Conservation (phyloP, 2,888 invertebrate species). For the Cheiracanthium punctorium region DNA sequence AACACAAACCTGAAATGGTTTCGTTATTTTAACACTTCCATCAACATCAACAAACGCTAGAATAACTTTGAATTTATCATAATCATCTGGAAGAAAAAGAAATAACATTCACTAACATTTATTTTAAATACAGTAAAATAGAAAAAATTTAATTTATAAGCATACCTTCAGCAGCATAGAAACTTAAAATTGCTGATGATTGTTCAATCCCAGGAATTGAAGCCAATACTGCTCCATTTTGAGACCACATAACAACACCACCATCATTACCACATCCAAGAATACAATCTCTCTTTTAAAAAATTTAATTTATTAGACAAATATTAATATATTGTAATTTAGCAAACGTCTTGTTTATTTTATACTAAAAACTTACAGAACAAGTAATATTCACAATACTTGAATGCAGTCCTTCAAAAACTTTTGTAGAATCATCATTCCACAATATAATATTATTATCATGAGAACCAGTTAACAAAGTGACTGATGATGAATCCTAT, state of each 20-base stretch:
- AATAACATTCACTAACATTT: too few species aligned
- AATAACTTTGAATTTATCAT: slow-evolving; percentile 28
- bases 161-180: slow-evolving; percentile 37
- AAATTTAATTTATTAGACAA: background rate
- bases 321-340: background rate
- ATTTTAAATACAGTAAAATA: background rate
- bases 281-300: slow-evolving; percentile 12
- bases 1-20: slow-evolving; percentile 36
- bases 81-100: background rate
- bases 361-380: slow-evolving; percentile 29
- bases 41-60: slow-evolving; percentile 52
- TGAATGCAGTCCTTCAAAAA: slow-evolving; percentile 36
- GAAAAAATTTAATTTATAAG: background rate
- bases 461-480: slow-evolving; percentile 40
- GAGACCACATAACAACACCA: slow-evolving; percentile 48
- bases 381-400: slow-evolving; percentile 22
- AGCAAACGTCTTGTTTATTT: background rate
- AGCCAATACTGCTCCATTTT: slow-evolving; percentile 34
- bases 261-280: slow-evolving; percentile 57
- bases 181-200: slow-evolving; percentile 51
- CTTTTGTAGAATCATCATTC: background rate
- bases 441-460: slow-evolving; percentile 47
- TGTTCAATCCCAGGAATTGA: slow-evolving; percentile 45
- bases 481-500: background rate
- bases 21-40: slow-evolving; percentile 56